Evolutionary conservation across 2,888 invertebrate species (phyloP).

Genomic region (Noctua janthina): DNA sequence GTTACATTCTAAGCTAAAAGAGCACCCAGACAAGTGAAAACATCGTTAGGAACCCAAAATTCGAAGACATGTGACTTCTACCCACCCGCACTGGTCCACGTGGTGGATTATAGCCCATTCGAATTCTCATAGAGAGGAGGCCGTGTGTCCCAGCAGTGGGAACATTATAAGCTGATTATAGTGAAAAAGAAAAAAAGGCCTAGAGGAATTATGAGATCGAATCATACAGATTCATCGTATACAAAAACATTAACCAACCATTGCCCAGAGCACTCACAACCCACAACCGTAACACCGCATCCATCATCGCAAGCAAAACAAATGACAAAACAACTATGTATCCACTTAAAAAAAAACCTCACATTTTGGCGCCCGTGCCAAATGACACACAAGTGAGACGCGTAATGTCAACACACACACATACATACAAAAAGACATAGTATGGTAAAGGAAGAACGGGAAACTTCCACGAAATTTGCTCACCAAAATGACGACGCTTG

Average conservation of each 20-base stretch:
- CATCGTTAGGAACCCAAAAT: no score
- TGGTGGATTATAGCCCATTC: no score
- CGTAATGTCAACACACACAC: constrained; percentile 72
- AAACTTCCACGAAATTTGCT: constrained; percentile 90
- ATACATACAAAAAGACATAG: constrained; percentile 78
- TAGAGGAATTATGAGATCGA: neutral
- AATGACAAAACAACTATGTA: constrained; percentile 46
- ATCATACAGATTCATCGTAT: neutral
- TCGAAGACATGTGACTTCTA: no score
- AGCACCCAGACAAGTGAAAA: no score
- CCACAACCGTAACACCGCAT: neutral
- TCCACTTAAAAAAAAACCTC: constrained; percentile 46
- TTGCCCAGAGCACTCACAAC: neutral
- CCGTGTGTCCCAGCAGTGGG: no score
- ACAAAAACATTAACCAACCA: neutral
- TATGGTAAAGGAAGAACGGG: constrained; percentile 82
- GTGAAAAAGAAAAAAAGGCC: no score
- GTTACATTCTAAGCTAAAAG: no score
- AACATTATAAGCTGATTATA: no score
- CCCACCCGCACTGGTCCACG: no score
- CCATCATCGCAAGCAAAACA: constrained; percentile 29
- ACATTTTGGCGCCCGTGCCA: constrained; percentile 62
- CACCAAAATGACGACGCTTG: constrained; percentile 90
- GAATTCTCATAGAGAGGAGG: no score
- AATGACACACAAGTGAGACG: constrained; percentile 69